Conservation (phyloP, 2,113 vertebrate species). For the Camelus bactrianus region DNA sequence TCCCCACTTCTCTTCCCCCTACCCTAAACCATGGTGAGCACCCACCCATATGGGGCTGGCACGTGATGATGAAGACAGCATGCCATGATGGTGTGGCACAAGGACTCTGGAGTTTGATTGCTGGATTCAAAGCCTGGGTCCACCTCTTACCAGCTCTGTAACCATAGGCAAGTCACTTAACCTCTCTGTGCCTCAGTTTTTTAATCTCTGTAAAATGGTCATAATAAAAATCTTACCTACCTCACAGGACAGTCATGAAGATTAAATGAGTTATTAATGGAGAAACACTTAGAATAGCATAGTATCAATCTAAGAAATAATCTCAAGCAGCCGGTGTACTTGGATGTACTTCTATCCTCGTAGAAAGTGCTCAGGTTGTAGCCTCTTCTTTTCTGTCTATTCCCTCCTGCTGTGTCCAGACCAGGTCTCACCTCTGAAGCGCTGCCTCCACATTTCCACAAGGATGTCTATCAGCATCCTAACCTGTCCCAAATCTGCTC, state of each 20-base stretch:
- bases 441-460: neutral
- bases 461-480: neutral
- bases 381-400: neutral
- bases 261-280: neutral
- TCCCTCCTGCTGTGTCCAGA: neutral
- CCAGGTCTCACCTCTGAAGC: neutral
- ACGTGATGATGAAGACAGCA: neutral
- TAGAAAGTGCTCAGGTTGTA: neutral
- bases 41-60: neutral
- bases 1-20: neutral
- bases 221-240: neutral
- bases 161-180: neutral
- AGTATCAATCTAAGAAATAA: neutral
- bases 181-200: neutral
- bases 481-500: neutral
- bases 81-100: no score
- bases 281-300: neutral
- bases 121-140: neutral
- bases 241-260: neutral
- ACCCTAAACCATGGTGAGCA: no score
- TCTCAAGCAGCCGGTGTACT: neutral
- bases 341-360: neutral
- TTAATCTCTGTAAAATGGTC: neutral
- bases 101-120: neutral
- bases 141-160: neutral